phyloP scores from a whole-genome alignment of 2,888 invertebrate genomes.

The Germaria angustata region DNA sequence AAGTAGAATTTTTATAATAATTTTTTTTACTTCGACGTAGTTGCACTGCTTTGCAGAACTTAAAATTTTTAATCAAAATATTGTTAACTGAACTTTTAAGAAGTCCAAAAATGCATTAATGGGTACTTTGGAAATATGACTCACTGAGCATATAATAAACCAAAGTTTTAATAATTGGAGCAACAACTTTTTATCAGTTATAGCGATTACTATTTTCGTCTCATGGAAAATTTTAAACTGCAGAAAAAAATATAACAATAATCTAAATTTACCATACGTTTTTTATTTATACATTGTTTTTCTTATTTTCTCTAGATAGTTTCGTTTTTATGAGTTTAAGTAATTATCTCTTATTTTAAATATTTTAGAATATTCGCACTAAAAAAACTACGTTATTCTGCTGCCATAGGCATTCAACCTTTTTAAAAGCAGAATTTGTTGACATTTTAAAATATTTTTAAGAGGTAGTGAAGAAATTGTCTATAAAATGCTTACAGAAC shows the following conservation, averaged over 20 bases:
- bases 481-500: conserved; percentile 13
- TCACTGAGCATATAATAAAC: not conserved
- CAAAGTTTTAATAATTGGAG: not conserved
- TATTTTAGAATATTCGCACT: conserved; percentile 4
- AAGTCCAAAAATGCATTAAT: too few relatives aligned
- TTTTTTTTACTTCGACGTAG: too few relatives aligned
- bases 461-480: not conserved
- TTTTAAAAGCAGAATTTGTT: conserved; percentile 25
- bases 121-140: too few relatives aligned
- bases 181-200: not conserved
- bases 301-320: not conserved
- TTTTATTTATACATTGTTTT: not conserved
- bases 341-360: conserved; percentile 36
- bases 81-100: too few relatives aligned
- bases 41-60: too few relatives aligned
- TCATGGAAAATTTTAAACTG: not conserved
- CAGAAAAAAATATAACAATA: conserved; percentile 4
- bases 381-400: not conserved
- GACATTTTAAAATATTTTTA: conserved; percentile 49
- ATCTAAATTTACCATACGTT: not conserved
- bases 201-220: not conserved
- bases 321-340: conserved; percentile 21
- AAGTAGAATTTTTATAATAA: too few relatives aligned
- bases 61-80: too few relatives aligned
- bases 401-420: not conserved